Evolutionary conservation across 1,140 invertebrate genomes (phyloP), one percentile per base, ranked within the genome.

Genomic region (Lineus longissimus): DNA sequence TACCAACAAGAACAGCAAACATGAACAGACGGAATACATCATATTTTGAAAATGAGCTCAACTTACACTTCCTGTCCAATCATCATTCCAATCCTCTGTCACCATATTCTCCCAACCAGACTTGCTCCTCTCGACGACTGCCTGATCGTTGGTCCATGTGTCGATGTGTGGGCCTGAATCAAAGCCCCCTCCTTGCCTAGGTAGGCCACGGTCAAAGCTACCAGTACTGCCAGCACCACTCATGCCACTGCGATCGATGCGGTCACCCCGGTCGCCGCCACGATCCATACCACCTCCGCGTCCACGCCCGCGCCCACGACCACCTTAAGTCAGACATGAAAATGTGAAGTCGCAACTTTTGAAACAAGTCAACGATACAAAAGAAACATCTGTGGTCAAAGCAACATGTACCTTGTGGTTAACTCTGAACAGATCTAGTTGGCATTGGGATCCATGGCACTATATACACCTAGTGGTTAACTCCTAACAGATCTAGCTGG

Each of bases 11-110:
- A n/a, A n/a, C n/a, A n/a, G n/a, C n/a, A n/a, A n/a, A n/a, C n/a
- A n/a, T n/a, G n/a, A n/a, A n/a, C n/a, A n/a, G n/a, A n/a, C n/a
- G n/a, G n/a, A n/a, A n/a, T n/a, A n/a, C n/a, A n/a, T n/a, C n/a
- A n/a, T n/a, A n/a, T n/a, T n/a, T n/a, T n/a, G 31, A 27, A 62
- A 27, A 27, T 31, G 17, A n/a, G 9, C 23, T 57, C 45, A 1
- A 65, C 64, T 63, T 68, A 73, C 73, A 56, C 91, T 93, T 56
- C 92, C 92, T 9, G 91, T 92, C 81, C 93, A 95, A 76, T 94
- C 92, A 57, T 57, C 30, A n/a, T 31, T 27, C 47, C 47, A 51
- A n/a, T 51, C 47, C 25, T 51, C 47, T n/a, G 25, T 51, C 33
- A 36, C 33, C 33, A 36, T 36, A 36, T 36, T 36, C 33, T 36